These are phyloP conservation scores for Pemphredon lugubris DNA, from an alignment of 2,888 invertebrate genomes.

Conservation along the genomic window DNA sequence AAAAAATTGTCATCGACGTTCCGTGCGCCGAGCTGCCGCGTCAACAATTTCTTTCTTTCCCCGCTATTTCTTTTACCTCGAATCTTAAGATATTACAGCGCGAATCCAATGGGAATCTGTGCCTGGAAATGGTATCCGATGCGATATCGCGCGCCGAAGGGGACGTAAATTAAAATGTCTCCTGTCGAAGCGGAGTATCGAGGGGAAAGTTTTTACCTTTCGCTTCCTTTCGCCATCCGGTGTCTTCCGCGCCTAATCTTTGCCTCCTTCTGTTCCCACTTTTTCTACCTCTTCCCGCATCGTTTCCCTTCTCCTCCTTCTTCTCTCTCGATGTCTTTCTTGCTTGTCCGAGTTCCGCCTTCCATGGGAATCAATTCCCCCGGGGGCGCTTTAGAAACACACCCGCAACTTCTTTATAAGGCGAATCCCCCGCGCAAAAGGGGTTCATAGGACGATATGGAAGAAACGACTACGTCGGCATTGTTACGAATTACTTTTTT, in stretches of 20 bases:
- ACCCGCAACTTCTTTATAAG: constrained; percentile 44
- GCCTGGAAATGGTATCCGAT: constrained; percentile 66
- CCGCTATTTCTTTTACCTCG: constrained; percentile 4
- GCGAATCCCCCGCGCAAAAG: constrained; percentile 3
- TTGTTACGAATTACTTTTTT: neutral
- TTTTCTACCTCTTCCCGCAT: constrained; percentile 20
- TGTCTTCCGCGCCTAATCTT: constrained; percentile 51
- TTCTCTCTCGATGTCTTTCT: constrained; percentile 10
- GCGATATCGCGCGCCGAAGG: constrained; percentile 63
- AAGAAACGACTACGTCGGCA: neutral
- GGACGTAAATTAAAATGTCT: constrained; percentile 77
- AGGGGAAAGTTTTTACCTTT: constrained; percentile 45
- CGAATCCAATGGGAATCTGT: constrained; percentile 52
- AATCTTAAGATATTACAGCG: constrained; percentile 51
- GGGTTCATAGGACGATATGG: constrained; percentile 3
- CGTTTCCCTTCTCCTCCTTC: constrained; percentile 9
- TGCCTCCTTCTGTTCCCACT: constrained; percentile 20
- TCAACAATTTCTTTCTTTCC: constrained; percentile 17
- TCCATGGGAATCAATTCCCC: constrained; percentile 67
- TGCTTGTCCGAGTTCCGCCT: constrained; percentile 31
- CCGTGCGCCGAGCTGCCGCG: too few relatives aligned
- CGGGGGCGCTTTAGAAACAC: constrained; percentile 61
- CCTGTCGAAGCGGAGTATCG: constrained; percentile 57
- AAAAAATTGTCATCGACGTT: too few relatives aligned
- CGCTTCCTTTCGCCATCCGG: constrained; percentile 32